A percentile compares a stretch with the other conserved stretches of the same genome.
These are phyloP conservation scores for Hydra vulgaris DNA, from an alignment of 30 jellyfish, hydroid and myxozoan genomes.

Conservation along the genomic window DNA sequence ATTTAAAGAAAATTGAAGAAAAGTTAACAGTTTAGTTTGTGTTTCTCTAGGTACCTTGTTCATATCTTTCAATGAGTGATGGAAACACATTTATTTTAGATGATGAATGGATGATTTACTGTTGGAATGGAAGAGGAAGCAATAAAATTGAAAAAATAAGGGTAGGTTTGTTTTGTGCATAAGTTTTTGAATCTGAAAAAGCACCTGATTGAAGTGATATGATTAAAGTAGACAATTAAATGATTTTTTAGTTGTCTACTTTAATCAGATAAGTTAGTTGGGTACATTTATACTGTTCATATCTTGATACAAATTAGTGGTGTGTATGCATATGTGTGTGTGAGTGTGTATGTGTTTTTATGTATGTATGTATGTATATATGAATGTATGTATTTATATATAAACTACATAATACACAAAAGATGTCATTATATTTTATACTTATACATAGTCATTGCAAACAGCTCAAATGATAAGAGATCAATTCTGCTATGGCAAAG, in stretches of 20 bases:
- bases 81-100: conserved; percentile 69
- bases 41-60: conserved; percentile 34
- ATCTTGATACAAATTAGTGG: too few relatives aligned
- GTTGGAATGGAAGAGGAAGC: conserved; percentile 83
- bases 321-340: too few relatives aligned
- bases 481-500: conserved; percentile 59
- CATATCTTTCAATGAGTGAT: conserved; percentile 37
- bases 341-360: background rate
- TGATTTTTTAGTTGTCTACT: too few relatives aligned
- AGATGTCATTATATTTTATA: too few relatives aligned
- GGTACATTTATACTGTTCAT: too few relatives aligned
- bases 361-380: too few relatives aligned
- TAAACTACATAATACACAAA: too few relatives aligned
- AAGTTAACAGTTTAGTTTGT: too few relatives aligned
- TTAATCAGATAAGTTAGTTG: background rate
- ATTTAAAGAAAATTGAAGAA: background rate
- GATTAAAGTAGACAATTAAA: too few relatives aligned
- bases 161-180: conserved; percentile 14
- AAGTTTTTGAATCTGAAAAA: too few relatives aligned
- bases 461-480: conserved; percentile 59
- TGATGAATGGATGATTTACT: conserved; percentile 55
- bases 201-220: too few relatives aligned
- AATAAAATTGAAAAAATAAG: conserved; percentile 52
- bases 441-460: conserved; percentile 49
- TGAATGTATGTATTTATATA: too few relatives aligned